phyloP scores from a whole-genome alignment of 1,140 invertebrate species.

The Arctopsyche grandis region DNA sequence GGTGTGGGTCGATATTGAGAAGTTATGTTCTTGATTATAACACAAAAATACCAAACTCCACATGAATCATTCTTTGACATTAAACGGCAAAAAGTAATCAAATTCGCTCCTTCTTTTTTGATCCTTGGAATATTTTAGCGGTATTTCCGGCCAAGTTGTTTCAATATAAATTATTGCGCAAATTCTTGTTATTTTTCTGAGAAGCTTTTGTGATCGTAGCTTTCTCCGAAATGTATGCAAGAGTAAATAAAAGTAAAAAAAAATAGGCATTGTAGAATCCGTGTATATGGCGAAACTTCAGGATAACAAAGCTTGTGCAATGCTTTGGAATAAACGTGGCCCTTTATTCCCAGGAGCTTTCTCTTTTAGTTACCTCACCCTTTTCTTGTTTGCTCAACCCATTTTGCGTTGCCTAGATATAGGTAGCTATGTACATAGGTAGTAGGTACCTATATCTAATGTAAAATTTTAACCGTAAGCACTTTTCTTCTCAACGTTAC shows the following conservation, averaged over 20 bases:
- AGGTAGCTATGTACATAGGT: too few relatives aligned
- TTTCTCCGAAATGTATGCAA: neutral
- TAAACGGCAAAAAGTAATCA: neutral
- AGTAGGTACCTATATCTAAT: neutral
- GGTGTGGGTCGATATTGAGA: slow-evolving; percentile 18
- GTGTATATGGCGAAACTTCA: neutral
- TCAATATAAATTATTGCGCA: too few relatives aligned
- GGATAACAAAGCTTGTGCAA: slow-evolving; percentile 9
- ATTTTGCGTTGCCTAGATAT: slow-evolving; percentile 4
- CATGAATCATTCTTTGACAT: slow-evolving; percentile 6
- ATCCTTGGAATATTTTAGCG: too few relatives aligned
- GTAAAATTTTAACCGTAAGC: slow-evolving; percentile 28
- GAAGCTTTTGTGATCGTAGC: too few relatives aligned
- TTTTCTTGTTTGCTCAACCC: slow-evolving; percentile 31
- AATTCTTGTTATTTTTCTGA: too few relatives aligned
- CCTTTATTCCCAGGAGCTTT: slow-evolving; percentile 27
- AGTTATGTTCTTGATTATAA: slow-evolving; percentile 18
- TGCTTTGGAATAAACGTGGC: slow-evolving; percentile 9
- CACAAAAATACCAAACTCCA: slow-evolving; percentile 6
- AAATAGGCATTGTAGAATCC: neutral
- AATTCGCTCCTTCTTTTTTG: too few relatives aligned
- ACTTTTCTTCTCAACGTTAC: neutral
- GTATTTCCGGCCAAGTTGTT: too few relatives aligned
- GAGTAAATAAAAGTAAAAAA: neutral
- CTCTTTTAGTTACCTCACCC: slow-evolving; percentile 31